Conservation (phyloP, 1,140 invertebrate genomes). For the Pteromalus puparum region DNA sequence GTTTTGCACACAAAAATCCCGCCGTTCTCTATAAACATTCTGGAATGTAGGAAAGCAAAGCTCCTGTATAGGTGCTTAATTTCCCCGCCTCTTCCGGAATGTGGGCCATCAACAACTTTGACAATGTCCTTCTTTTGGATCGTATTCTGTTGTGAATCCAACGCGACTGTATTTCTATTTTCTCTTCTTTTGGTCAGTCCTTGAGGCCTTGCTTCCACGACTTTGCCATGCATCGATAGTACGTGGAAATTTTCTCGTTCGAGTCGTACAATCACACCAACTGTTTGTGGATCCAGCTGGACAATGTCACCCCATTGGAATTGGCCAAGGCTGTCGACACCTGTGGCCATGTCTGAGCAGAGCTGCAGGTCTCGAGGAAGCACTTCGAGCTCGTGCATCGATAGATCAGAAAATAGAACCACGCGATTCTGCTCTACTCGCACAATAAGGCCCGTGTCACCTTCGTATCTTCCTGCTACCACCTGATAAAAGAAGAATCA, state of each 20-base stretch:
- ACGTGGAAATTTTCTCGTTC: slow-evolving; percentile 97
- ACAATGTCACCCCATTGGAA: slow-evolving; percentile 99
- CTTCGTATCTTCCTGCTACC: slow-evolving; percentile 90
- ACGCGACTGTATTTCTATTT: slow-evolving; percentile 89
- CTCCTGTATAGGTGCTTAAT: slow-evolving; percentile 97
- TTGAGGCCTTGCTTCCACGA: slow-evolving; percentile 93
- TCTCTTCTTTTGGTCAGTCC: slow-evolving; percentile 94
- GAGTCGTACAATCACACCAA: slow-evolving; percentile 97
- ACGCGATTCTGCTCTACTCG: slow-evolving; percentile 94
- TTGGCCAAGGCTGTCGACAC: slow-evolving; percentile 97
- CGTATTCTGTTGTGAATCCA: slow-evolving; percentile 95
- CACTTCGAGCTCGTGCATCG: slow-evolving; percentile 96
- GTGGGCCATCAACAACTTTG: slow-evolving; percentile 96
- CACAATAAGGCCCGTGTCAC: slow-evolving; percentile 97
- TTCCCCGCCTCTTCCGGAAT: slow-evolving; percentile 94
- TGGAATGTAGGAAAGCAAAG: slow-evolving; percentile 95
- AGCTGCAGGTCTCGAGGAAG: slow-evolving; percentile 94
- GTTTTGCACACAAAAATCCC: slow-evolving; percentile 99
- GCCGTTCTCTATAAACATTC: slow-evolving; percentile 95
- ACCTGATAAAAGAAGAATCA: slow-evolving; percentile 52
- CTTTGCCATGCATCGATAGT: slow-evolving; percentile 93
- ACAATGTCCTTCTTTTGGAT: slow-evolving; percentile 96
- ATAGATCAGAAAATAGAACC: slow-evolving; percentile 96
- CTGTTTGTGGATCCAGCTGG: slow-evolving; percentile 94
- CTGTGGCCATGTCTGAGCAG: slow-evolving; percentile 97